These are phyloP conservation scores for Eupithecia insigniata DNA, from an alignment of 2,888 invertebrate genomes.

Conservation along the genomic window DNA sequence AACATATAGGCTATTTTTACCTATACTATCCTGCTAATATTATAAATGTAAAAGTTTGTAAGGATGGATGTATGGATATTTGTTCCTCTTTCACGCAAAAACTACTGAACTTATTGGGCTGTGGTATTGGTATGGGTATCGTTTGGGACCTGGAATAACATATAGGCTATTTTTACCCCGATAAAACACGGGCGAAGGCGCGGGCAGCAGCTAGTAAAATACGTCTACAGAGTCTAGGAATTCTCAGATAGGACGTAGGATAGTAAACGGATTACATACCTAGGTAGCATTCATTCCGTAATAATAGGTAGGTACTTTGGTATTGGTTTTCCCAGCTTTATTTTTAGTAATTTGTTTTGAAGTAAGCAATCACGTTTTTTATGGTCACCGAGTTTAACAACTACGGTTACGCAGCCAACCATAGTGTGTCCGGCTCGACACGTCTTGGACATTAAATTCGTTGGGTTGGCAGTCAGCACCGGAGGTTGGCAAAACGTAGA, in stretches of 20 bases:
- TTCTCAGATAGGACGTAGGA: background rate
- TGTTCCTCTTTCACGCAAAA: no score
- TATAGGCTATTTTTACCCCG: no score
- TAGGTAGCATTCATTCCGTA: background rate
- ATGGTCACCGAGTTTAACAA: background rate
- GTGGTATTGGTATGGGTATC: no score
- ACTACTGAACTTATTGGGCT: no score
- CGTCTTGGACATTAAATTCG: constrained; percentile 25
- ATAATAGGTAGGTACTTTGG: background rate
- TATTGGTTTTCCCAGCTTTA: background rate
- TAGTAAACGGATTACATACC: background rate
- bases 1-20: no score
- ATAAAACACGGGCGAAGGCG: no score
- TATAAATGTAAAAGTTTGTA: no score
- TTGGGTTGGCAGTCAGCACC: constrained; percentile 25
- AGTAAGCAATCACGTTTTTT: background rate
- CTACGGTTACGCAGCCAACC: constrained; percentile 9
- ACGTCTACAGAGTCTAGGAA: background rate
- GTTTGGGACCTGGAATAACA: no score
- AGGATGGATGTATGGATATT: no score
- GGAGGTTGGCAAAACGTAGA: constrained; percentile 26
- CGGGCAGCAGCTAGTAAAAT: no score
- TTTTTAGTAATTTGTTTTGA: background rate
- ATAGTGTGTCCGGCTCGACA: background rate
- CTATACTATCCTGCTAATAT: no score